Conservation (phyloP, 2,888 invertebrate species). For the Hydropsyche betteni region DNA sequence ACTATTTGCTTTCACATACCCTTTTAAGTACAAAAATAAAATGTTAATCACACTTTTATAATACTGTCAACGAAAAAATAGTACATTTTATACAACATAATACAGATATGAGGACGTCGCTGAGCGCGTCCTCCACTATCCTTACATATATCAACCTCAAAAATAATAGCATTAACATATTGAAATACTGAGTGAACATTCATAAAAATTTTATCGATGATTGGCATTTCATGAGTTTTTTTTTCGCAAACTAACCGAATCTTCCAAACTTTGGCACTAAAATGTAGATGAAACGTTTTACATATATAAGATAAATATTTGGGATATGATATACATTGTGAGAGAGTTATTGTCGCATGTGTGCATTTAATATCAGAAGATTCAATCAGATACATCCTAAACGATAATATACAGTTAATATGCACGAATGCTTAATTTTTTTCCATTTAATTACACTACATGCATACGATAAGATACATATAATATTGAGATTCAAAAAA, state of each 20-base stretch:
- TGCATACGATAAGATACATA: no score
- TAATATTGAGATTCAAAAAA: no score
- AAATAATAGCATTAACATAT: slow-evolving; percentile 5
- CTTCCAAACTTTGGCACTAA: slow-evolving; percentile 10
- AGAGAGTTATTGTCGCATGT: no score
- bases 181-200: slow-evolving; percentile 27
- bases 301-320: no score
- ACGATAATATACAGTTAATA: no score
- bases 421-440: no score
- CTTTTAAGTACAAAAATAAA: slow-evolving; percentile 38
- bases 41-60: slow-evolving; percentile 12
- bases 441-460: no score
- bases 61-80: slow-evolving; percentile 10
- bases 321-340: no score
- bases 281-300: background rate
- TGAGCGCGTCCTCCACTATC: background rate
- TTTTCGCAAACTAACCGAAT: background rate
- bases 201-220: background rate
- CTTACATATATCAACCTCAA: slow-evolving; percentile 5
- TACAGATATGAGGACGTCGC: background rate
- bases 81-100: slow-evolving; percentile 8
- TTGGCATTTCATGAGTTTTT: background rate
- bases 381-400: no score
- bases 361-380: no score
- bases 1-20: slow-evolving; percentile 7